A percentile compares a stretch with the other conserved stretches of the same genome.
Conservation (phyloP, 1,140 invertebrate genomes). For the Popillia japonica region DNA sequence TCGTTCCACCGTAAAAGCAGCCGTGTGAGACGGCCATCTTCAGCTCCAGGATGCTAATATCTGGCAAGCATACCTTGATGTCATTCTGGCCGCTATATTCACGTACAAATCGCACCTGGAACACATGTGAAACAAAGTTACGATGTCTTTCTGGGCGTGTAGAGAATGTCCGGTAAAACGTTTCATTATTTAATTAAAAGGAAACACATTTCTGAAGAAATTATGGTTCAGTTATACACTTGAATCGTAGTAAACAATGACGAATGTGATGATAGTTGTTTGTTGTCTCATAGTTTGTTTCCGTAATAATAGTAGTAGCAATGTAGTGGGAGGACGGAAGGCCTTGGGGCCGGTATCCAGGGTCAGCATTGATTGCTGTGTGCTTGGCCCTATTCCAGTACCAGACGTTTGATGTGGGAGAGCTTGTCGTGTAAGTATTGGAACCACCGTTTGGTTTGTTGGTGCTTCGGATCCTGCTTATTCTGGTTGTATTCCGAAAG, state of each 20-base stretch:
- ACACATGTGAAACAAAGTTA: too few relatives aligned
- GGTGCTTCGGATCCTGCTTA: constrained; percentile 76
- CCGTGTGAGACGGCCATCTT: too few relatives aligned
- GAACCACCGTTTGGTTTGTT: constrained; percentile 77
- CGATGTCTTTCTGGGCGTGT: too few relatives aligned
- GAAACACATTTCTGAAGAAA: constrained; percentile 14
- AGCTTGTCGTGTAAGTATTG: constrained; percentile 89
- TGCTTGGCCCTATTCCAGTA: constrained; percentile 79
- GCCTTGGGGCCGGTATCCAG: constrained; percentile 50
- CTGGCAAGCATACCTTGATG: too few relatives aligned
- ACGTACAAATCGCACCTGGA: too few relatives aligned
- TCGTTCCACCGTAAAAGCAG: too few relatives aligned
- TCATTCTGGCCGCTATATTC: too few relatives aligned
- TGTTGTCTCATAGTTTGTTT: constrained; percentile 45
- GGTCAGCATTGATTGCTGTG: constrained; percentile 53
- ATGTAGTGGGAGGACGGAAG: constrained; percentile 41
- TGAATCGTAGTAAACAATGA: constrained; percentile 3
- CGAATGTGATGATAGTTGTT: constrained; percentile 39
- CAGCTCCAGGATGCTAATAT: too few relatives aligned
- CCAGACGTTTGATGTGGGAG: constrained; percentile 87
- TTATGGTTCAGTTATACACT: neutral
- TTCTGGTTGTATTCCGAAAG: constrained; percentile 81
- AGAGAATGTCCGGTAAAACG: too few relatives aligned
- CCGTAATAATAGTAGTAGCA: constrained; percentile 42
- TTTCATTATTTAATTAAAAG: neutral